Conservation (phyloP, 2,888 invertebrate species). For the Liopterus haemorrhoidalis region DNA sequence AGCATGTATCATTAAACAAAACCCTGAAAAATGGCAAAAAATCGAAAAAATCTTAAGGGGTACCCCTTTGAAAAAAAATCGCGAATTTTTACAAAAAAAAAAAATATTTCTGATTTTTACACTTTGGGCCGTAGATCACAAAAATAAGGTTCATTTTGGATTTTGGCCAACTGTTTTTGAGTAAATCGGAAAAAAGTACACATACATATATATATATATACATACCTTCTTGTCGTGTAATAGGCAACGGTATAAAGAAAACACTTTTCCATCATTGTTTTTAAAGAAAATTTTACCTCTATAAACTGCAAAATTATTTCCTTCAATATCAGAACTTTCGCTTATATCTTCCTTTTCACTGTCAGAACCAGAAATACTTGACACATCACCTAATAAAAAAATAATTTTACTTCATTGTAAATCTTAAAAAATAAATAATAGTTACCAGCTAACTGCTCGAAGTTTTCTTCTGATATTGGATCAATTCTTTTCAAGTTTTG, state of each 20-base stretch:
- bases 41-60: no score
- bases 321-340: constrained; percentile 43
- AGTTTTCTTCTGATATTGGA: constrained; percentile 53
- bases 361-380: constrained; percentile 63
- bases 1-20: no score
- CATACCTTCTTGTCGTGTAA: constrained; percentile 65
- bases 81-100: no score
- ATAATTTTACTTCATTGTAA: background rate
- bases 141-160: no score
- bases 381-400: constrained; percentile 52
- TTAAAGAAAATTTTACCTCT: constrained; percentile 71
- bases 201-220: constrained; percentile 9
- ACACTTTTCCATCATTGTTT: constrained; percentile 60
- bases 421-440: constrained; percentile 4
- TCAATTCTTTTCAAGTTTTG: constrained; percentile 57
- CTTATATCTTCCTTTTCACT: constrained; percentile 46
- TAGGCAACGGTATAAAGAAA: constrained; percentile 69
- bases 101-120: no score
- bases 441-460: constrained; percentile 38
- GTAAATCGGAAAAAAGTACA: constrained; percentile 8
- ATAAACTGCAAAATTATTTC: constrained; percentile 38
- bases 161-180: no score
- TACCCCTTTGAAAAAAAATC: no score
- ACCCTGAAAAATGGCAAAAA: no score
- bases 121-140: no score